These are phyloP conservation scores for Lordiphosa mommai DNA, from an alignment of 1,140 invertebrate genomes.

Conservation along the genomic window DNA sequence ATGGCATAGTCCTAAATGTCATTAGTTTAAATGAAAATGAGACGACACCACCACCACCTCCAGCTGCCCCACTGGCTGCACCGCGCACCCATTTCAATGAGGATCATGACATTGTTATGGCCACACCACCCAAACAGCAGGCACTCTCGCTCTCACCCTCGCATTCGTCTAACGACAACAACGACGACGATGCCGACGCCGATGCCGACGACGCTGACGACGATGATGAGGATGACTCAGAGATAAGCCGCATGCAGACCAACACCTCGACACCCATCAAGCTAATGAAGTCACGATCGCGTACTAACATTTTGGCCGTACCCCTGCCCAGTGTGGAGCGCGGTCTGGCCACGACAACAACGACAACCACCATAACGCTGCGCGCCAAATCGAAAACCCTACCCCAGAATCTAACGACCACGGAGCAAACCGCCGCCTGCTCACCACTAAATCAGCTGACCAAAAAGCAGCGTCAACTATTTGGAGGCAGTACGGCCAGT, in stretches of 20 bases:
- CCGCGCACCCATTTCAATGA: constrained; percentile 66
- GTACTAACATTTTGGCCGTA: constrained; percentile 76
- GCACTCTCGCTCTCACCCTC: constrained; percentile 38
- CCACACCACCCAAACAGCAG: constrained; percentile 62
- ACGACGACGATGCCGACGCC: not conserved
- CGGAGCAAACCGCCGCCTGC: constrained; percentile 22
- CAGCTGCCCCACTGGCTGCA: constrained; percentile 23
- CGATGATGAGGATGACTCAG: constrained; percentile 77
- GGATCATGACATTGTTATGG: constrained; percentile 69
- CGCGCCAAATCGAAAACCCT: constrained; percentile 83
- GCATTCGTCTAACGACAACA: constrained; percentile 6
- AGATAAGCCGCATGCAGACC: constrained; percentile 78
- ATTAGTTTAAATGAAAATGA: constrained; percentile 45
- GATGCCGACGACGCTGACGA: not conserved
- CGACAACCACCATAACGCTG: constrained; percentile 79
- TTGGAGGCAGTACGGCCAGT: constrained; percentile 53
- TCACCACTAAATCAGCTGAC: constrained; percentile 14
- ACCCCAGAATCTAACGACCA: constrained; percentile 81
- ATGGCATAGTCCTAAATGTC: constrained; percentile 76
- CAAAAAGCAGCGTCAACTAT: constrained; percentile 45
- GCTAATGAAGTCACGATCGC: constrained; percentile 79
- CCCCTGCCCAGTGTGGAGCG: constrained; percentile 63
- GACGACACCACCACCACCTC: not conserved
- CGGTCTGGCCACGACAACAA: constrained; percentile 45
- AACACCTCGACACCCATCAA: constrained; percentile 79